Evolutionary conservation across 2,113 vertebrate species (phyloP), one percentile per base, ranked within the genome.

Genomic region (Pionites leucogaster): DNA sequence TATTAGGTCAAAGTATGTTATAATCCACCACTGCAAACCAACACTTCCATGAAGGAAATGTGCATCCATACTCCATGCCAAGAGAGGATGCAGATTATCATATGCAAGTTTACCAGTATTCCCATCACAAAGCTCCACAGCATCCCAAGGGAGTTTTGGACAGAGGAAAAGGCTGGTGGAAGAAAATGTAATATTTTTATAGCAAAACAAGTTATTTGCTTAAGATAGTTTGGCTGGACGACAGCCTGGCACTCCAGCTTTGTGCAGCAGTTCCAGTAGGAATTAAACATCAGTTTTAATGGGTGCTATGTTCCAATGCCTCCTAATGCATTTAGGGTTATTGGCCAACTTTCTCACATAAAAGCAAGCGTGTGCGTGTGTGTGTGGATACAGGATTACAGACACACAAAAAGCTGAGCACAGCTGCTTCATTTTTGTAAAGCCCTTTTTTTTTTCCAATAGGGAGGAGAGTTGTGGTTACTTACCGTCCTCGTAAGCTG

Each of bases 401-500:
- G 94, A 33, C 69, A 94, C 88, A 95, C 94, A 97, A 93, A 97
- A 94, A 96, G 96, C 96, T 41, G 86, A 97, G 94, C 97, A 97
- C 98, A 98, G 98, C 98, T 98, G 98, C 98, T 97, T 98, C 95
- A 92, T 97, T 97, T 98, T 86, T 96, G 85, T 87, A 92, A 97
- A 97, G 97, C 97, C 53, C 71, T 78, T 31, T 92, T 96, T 92
- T 92, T 94, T 90, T 87, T 53, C 93, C 69, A 86, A 79, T 39
- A 87, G 97, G 95, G 90, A 97, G 95, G 92, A 96, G 97, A 97
- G 94, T 64, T 91, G 96, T 57, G 71, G 87, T 96, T 95, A 95
- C 98, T 98, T 95, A 99, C 99, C 99, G 6, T 99, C 98, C 95
- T 99, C 98, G 17, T 99, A 99, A 33, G 99, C 99, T 4, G 99